Evolutionary conservation across 2,888 invertebrate genomes (phyloP), one percentile per base, ranked within the genome.

Genomic region (Leucania comma): DNA sequence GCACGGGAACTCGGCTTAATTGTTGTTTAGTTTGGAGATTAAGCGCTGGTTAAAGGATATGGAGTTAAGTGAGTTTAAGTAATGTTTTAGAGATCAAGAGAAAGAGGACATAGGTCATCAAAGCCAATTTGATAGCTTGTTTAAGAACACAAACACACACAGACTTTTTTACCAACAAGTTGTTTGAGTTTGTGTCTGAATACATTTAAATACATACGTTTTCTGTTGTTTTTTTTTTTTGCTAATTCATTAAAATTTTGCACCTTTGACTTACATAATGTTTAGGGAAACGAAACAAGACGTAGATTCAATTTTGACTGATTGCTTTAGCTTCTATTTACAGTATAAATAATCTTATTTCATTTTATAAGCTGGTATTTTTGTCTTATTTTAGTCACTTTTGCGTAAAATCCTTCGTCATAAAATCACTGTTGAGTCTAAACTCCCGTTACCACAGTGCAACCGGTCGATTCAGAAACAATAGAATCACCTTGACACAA

Each of bases 401-500:
- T 1, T 4, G 20, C 20, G 42, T n/a, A 4, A 38, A 38, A 12
- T 29, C 1, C 12, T 32, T 8, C 22, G 54, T 4, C 8, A 24
- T 6, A 3, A n/a, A 12, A 42, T 65, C 32, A 22, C 3, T 2
- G 26, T 4, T 9, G 5, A 38, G 35, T n/a, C 29, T 57, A 61
- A 84, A 51, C 81, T 61, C 8, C 17, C 12, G 70, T 75, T 75
- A 77, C 10, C 32, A 29, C 17, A 24, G 87, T 87, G 61, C 64
- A 59, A 87, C 68, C 83, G 50, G 79, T 66, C 87, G 73, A 77
- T 85, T 86, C 84, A 32, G 80, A 92, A 93, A 93, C 93, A 93
- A 93, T 92, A 85, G 90, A 86, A 89, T 92, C 93, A 95, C 95
- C 95, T 95, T 95, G 94, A 94, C 93, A 94, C 92, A 92, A 93